Base-by-base conservation (phyloP, 1,140 invertebrate species). In the Papilio aristodemus region DNA sequence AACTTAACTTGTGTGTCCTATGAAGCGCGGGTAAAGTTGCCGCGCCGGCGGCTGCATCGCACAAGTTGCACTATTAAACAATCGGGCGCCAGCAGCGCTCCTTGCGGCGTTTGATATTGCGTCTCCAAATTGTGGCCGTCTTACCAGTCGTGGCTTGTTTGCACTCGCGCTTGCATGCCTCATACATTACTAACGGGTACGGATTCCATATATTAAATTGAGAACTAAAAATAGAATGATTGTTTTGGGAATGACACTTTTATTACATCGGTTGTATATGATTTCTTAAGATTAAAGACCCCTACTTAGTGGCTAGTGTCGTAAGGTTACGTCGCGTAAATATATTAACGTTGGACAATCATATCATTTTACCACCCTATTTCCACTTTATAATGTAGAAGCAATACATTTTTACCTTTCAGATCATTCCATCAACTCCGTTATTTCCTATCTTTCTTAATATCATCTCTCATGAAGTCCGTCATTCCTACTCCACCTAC, bases 61-160 rank as follows among this genome's bases (percentile, higher is more conserved):
- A 78, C 74, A 83, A 82, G 78, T 83, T 82, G 75, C 73, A 71
- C 80, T 80, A 85, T 85, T 85, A 85, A 85, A 82, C 81, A 85
- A 82, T 83, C 80, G 77, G 72, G 74, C 68, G 32, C 75, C 74
- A 27, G 59, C 36, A 39, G 62, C 38, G 10, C 17, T 68, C 69
- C 68, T 69, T 69, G 54, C 75, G 72, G 72, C 58, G 67, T 67
- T 57, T 73, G 73, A 75, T 76, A 79, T 75, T 83, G 74, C 71
- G 68, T 71, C 69, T 69, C 32, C 58, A 38, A 60, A 60, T 60
- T 60, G 58, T 32, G 32, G 14, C 58, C 36, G 58, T 36, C 58
- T 60, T 38, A 36, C 10, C n/a, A 36, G 27, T 11, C 57, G n/a
- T 13, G 9, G 27, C 57, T 60, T 60, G 58, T 60, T 60, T 60